Conservation (phyloP, 1,140 invertebrate genomes). For the Leptinotarsa undecemlineata region DNA sequence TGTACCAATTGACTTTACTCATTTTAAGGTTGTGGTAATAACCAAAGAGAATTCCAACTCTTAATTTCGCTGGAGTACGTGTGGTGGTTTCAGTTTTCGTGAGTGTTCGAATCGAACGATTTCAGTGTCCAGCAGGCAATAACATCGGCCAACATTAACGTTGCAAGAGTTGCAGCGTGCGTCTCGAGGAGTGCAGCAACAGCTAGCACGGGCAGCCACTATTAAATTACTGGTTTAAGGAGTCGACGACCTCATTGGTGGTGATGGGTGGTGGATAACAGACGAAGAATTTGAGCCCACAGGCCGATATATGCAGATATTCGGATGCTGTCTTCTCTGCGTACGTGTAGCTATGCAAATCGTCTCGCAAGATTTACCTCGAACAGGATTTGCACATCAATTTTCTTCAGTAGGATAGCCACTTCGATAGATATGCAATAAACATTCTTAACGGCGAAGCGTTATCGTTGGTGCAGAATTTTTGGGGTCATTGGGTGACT, state of each 20-base stretch:
- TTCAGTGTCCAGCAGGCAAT: background rate
- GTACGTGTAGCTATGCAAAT: conserved; percentile 34
- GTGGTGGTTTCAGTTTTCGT: background rate
- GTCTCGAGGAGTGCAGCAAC: background rate
- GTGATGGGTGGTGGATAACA: conserved; percentile 40
- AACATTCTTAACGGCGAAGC: too few species aligned
- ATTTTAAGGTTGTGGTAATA: too few species aligned
- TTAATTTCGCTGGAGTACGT: background rate
- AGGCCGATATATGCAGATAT: conserved; percentile 42
- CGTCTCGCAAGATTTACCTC: conserved; percentile 9
- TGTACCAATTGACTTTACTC: too few species aligned
- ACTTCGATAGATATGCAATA: too few species aligned
- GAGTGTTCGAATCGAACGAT: background rate
- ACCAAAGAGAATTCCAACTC: too few species aligned
- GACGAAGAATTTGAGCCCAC: conserved; percentile 39
- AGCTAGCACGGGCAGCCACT: conserved; percentile 2
- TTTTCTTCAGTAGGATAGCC: background rate
- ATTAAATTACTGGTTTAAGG: conserved; percentile 40
- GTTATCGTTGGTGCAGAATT: too few species aligned
- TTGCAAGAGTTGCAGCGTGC: conserved; percentile 4
- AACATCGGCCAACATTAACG: background rate
- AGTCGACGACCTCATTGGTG: conserved; percentile 41
- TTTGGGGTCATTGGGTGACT: too few species aligned
- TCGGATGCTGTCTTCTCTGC: conserved; percentile 30
- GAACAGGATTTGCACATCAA: background rate